phyloP scores from a whole-genome alignment of 2,113 vertebrate species.

The Anoura caudifer region DNA sequence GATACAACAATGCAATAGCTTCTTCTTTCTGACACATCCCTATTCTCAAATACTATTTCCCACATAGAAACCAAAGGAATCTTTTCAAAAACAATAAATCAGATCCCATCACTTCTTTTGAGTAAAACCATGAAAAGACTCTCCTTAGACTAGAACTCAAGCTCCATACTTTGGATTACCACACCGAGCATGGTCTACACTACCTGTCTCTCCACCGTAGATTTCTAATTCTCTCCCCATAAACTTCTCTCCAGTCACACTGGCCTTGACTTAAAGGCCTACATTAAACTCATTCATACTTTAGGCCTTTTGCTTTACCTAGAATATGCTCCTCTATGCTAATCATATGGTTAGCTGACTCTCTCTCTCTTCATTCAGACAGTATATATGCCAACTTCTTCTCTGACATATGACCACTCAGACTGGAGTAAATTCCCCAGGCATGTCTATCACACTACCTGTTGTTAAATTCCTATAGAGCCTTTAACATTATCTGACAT shows the following conservation, averaged over 20 bases:
- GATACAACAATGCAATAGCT: not conserved
- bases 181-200: not conserved
- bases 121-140: not conserved
- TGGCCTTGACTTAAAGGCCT: not conserved
- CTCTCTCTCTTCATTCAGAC: not conserved
- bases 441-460: not conserved
- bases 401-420: not conserved
- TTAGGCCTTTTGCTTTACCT: not conserved
- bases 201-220: not conserved
- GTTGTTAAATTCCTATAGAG: not conserved
- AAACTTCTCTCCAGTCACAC: not conserved
- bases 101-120: not conserved
- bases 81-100: constrained; percentile 20
- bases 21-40: not conserved
- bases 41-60: not conserved
- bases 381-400: not conserved
- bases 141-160: not conserved
- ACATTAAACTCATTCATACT: not conserved
- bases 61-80: not conserved
- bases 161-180: not conserved
- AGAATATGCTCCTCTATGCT: not conserved
- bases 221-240: not conserved
- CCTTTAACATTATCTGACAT: not conserved
- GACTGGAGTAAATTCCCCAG: not conserved
- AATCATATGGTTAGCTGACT: not conserved